Base-by-base conservation (phyloP, 2,113 vertebrate genomes). In the Vanacampus margaritifer region DNA sequence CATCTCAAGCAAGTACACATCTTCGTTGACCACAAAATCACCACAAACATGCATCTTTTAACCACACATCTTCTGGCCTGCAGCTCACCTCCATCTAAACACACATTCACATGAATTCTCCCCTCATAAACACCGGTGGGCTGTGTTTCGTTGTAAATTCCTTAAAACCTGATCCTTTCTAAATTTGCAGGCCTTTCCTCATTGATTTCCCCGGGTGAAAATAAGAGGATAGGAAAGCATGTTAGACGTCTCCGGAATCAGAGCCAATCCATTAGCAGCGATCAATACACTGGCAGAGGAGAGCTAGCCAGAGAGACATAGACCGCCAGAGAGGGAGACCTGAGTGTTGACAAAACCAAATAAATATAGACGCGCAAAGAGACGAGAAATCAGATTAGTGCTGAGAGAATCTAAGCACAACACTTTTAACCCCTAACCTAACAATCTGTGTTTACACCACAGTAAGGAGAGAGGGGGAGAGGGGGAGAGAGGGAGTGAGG, bases 181-280 rank as follows among this genome's bases (percentile, higher is more conserved):
- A 92, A 90, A 94, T 94, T 94, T 92, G 93, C 93, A 84, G 92
- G 93, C 93, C 89, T 92, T 90, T 89, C 85, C 50, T 89, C 93
- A 96, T 95, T 93, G 94, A 96, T 95, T 93, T 94, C 93, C 92
- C 91, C 86, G 90, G 92, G 88, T 91, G 90, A 91, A 93, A 93
- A 88, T 92, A 93, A 76, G 65, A 93, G 92, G 92, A 93, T 92
- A 91, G 91, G 90, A 93, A 92, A 94, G 91, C 93, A 91, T 89
- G 78, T 94, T 86, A 90, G 93, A 94, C 91, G 91, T 90, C 91
- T 90, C 93, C 93, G 94, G 94, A 95, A 95, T 94, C 91, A 92
- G 94, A 95, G 94, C 93, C 93, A 94, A 93, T 95, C 95, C 95
- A 96, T 97, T 96, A 97, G 92, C 83, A 90, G 84, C 90, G 90